A percentile compares a stretch with the other conserved stretches of the same genome.
Evolutionary conservation across 2,888 invertebrate genomes (phyloP).

Genomic region (Tipula confusa): DNA sequence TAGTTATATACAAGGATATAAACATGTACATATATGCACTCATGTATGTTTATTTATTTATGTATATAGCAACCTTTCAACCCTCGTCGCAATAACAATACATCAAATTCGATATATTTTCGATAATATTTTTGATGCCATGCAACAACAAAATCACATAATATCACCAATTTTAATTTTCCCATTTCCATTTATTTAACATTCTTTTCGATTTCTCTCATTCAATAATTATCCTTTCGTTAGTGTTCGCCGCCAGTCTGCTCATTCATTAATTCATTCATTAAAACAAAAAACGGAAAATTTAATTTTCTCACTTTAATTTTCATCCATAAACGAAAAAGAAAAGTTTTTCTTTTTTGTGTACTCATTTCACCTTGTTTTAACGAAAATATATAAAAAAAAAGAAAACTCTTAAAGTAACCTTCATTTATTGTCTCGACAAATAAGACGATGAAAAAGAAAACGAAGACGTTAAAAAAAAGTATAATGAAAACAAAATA

Average conservation of each 20-base stretch:
- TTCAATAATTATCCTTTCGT: neutral
- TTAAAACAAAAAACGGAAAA: neutral
- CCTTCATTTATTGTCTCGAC: conserved; percentile 25
- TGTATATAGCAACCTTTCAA: neutral
- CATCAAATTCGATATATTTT: neutral
- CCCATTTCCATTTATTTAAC: neutral
- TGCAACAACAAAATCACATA: neutral
- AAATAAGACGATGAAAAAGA: neutral
- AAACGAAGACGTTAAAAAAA: neutral
- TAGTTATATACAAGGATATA: neutral
- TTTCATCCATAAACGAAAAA: neutral
- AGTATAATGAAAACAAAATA: conserved; percentile 8
- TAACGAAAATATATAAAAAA: neutral
- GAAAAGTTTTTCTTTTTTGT: neutral
- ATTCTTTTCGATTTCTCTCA: neutral
- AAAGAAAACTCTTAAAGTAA: neutral
- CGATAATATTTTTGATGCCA: neutral
- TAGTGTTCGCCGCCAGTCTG: no score
- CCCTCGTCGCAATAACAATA: neutral
- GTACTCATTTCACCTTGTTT: conserved; percentile 14
- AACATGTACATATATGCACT: neutral
- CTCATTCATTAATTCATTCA: neutral
- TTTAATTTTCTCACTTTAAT: conserved; percentile 3
- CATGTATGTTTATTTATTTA: neutral
- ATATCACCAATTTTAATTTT: neutral